Conservation (phyloP, 2,113 vertebrate species). For the Rousettus leschenaultii region DNA sequence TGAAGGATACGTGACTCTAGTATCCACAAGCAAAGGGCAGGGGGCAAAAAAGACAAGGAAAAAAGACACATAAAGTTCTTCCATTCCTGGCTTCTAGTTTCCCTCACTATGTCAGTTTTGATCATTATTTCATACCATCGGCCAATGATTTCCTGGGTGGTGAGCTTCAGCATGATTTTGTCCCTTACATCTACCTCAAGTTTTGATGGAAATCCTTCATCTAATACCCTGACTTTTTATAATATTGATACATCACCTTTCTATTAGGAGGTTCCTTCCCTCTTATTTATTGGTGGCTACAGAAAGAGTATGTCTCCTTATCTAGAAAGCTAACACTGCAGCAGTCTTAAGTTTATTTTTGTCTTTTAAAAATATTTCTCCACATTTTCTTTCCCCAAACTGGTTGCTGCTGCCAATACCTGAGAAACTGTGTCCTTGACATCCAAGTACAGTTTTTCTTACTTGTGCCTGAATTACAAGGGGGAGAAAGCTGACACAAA, state of each 20-base stretch:
- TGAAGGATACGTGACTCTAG: not conserved
- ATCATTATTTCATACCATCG: not conserved
- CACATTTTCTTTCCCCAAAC: not conserved
- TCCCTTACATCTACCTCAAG: not conserved
- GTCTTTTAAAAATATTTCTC: not conserved
- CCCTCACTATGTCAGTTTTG: not conserved
- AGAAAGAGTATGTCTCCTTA: not conserved
- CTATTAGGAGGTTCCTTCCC: not conserved
- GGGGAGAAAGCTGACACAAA: not conserved
- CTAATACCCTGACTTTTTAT: not conserved
- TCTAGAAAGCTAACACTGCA: not conserved
- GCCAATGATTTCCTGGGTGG: not conserved
- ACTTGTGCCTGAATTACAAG: not conserved
- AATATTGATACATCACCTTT: not conserved
- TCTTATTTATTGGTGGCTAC: not conserved
- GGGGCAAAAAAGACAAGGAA: not conserved
- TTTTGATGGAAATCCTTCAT: not conserved
- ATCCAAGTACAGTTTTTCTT: not conserved
- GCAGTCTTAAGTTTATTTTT: not conserved
- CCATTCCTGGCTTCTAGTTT: not conserved
- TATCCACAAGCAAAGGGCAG: not conserved
- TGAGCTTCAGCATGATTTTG: not conserved
- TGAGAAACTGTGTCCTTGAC: not conserved
- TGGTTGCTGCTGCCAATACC: not conserved
- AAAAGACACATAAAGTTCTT: not conserved